Evolutionary conservation across 30 jellyfish, hydroid and myxozoan genomes (phyloP), one percentile per base, ranked within the genome.

Genomic region (Nemopilema nomurai): DNA sequence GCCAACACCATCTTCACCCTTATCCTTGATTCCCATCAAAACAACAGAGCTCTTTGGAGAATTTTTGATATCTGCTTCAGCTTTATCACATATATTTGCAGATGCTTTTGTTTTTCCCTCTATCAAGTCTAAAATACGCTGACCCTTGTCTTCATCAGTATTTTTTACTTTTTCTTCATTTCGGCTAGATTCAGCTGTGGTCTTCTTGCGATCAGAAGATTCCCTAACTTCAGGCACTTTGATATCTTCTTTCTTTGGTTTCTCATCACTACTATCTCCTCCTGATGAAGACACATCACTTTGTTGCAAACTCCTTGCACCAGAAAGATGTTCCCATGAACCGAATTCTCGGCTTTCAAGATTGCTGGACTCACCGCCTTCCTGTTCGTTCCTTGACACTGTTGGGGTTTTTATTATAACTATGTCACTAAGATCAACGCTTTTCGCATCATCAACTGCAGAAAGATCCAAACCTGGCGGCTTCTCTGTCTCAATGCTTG

Each of bases 241-340:
- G 1, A 1, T 0, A 0, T 70, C 27, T n/a, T 70, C 80, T 17
- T 70, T 70, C 1, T 1, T 62, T 7, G 31, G 26, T 19, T 63
- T 24, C 18, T 63, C 29, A 3, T n/a, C 72, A 24, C 29, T 24
- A 18, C 16, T 63, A 3, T 3, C 72, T 3, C 6, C 17, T 63
- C 7, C 26, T 63, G 7, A 4, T 3, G 29, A 24, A n/a, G 72
- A 63, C 67, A 51, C 73, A 24, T 52, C 77, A 24, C 51, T 57
- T 26, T 30, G 19, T 16, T 27, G 25, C 0, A 66, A 51, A 28
- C 70, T 76, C 18, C 74, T 74, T 19, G 81, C 24, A 7, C 62
- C 69, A 16, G 75, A 22, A 16, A 83, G 76, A 28, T 71, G 81
- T 41, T 83, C 92, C 92, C 92, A 83, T 9, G 93, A 73, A 41